Evolutionary conservation across 2,113 vertebrate genomes (phyloP), one percentile per base, ranked within the genome.

Genomic region (Thermophis baileyi): DNA sequence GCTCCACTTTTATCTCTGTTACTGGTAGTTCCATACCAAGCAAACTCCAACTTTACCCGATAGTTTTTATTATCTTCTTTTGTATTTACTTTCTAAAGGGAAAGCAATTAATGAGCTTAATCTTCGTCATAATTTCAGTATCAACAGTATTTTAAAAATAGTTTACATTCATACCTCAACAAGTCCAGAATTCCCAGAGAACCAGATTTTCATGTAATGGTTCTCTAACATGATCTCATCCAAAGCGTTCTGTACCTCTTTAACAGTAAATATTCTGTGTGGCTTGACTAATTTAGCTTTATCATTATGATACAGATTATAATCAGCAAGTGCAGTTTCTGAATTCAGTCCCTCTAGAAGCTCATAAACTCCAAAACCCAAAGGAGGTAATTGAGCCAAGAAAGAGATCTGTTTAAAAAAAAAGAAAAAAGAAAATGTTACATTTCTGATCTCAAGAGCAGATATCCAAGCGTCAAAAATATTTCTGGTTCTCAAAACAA

Each of bases 1-100:
- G 99, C 99, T 40, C 99, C 99, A 14, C 99, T 99, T 97, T 98
- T 99, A 96, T 99, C 99, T 91, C 95, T 96, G 55, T 97, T 98
- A 90, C 89, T 97, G 53, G 95, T 97, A 53, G 99, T 99, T 94
- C 98, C 98, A n/a, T 99, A 99, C 98, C 99, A 99, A 25, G 97
- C 95, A 94, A 99, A 99, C 1, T 98, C 98, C 53, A 99, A 96
- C 87, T 98, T 98, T 49, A 98, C 91, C 87, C 97, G 96, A 69
- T 97, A 98, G 47, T 95, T 97, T 89, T 96, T 97, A 57, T 97
- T 97, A 7, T 98, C 97, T 44, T 98, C 98, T 95, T 98, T 99
- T 89, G 93, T 97, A 92, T 94, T 97, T 93, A 98, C 95, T 98
- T 97, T 97, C 98, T 99, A 96, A 96, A 69, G 81, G 92, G 1